Base-by-base conservation (phyloP, 2,797 vertebrate genomes). In the Champsocephalus gunnari region DNA sequence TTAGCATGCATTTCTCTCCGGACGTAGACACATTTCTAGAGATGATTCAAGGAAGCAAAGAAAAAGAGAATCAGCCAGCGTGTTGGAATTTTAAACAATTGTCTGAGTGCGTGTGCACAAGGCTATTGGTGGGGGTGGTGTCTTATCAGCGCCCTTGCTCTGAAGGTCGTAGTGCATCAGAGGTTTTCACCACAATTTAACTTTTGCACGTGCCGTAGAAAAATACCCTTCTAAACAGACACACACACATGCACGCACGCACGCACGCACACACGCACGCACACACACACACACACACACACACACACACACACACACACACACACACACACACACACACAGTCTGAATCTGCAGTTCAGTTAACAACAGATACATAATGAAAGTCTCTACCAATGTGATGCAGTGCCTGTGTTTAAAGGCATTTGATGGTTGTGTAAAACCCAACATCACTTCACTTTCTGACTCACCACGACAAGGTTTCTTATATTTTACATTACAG, bases 111-210 rank as follows among this genome's bases (percentile, higher is more conserved):
- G 12, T 81, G 47, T 45, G 57, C 43, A 44, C n/a, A 66, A 3
- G 17, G 58, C 34, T 38, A 9, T 38, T 38, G 34, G 34, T 8
- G 34, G 34, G 6, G 34, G 54, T 82, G 38, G 12, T 54, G 71
- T 80, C 63, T 87, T 87, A 88, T 90, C 87, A 76, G 66, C 21
- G 83, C 73, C 77, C 69, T 82, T 84, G 53, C 41, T 45, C 63
- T 60, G 62, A 73, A 84, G 80, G 66, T 82, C 54, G 51, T 2
- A 50, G 66, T 21, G 73, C 67, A 75, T 80, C 54, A 67, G 56
- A 12, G 59, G 58, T 32, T 72, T 74, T 16, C 53, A 43, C 68
- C 57, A 60, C 14, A 32, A 45, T 78, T 79, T 71, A 72, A 54
- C 73, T 70, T 55, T 17, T 73, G 50, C 72, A 71, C 10, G 21